phyloP scores from a whole-genome alignment of 2,888 invertebrate genomes.

The Epistrophe eligans region DNA sequence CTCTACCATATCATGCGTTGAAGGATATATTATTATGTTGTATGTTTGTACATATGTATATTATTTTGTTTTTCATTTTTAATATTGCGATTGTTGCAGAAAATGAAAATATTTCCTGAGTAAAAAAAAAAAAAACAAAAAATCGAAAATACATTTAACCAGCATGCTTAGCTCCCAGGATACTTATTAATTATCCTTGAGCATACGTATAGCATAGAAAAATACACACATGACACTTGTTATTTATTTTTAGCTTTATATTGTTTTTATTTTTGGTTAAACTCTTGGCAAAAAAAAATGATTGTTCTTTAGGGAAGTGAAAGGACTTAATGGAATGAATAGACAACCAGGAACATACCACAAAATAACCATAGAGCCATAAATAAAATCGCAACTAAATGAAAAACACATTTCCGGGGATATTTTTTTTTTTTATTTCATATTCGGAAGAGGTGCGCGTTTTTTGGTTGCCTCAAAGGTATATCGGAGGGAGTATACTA shows the following conservation, averaged over 20 bases:
- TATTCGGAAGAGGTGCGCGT: conserved; percentile 37
- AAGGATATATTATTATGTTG: conserved; percentile 47
- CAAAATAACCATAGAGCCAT: conserved; percentile 62
- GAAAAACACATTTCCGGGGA: conserved; percentile 59
- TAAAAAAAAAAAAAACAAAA: neutral
- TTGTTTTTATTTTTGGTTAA: conserved; percentile 20
- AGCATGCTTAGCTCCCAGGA: conserved; percentile 62
- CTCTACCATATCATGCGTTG: conserved; percentile 12
- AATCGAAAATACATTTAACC: conserved; percentile 41
- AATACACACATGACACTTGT: conserved; percentile 17
- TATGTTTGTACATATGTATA: neutral
- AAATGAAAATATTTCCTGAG: conserved; percentile 18
- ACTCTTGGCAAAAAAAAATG: conserved; percentile 4
- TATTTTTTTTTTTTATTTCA: neutral
- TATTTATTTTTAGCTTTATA: conserved; percentile 32
- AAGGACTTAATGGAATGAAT: conserved; percentile 32
- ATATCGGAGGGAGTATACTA: conserved; percentile 34
- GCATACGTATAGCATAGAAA: neutral
- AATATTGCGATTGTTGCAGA: conserved; percentile 32
- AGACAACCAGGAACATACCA: conserved; percentile 18
- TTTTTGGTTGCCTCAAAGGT: conserved; percentile 23
- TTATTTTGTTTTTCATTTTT: neutral
- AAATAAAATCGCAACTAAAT: conserved; percentile 69
- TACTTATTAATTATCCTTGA: conserved; percentile 64
- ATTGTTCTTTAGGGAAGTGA: conserved; percentile 6